phyloP scores from a whole-genome alignment of 2,888 invertebrate genomes.

The Entomobrya multifasciata region DNA sequence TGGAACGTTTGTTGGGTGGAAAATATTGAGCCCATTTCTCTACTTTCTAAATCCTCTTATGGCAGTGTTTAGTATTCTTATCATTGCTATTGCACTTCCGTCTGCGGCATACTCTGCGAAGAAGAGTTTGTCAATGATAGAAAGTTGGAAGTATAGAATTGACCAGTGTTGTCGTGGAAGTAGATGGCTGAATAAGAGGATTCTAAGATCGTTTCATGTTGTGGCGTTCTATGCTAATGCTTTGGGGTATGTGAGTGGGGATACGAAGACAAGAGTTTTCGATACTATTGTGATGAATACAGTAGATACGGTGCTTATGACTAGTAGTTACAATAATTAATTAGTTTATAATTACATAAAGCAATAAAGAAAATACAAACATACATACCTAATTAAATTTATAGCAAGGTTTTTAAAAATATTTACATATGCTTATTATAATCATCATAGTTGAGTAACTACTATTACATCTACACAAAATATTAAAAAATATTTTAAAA shows the following conservation, averaged over 20 bases:
- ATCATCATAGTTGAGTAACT: too few relatives aligned
- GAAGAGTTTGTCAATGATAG: not conserved
- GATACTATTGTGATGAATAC: not conserved
- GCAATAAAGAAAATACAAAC: too few relatives aligned
- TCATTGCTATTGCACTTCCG: not conserved
- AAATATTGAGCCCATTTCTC: not conserved
- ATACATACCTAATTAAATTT: too few relatives aligned
- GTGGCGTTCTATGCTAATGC: not conserved
- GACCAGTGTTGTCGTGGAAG: not conserved
- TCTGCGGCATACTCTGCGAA: not conserved
- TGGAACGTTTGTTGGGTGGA: not conserved
- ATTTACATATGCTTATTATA: too few relatives aligned
- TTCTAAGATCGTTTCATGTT: not conserved
- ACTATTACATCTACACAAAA: too few relatives aligned
- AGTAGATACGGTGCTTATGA: not conserved
- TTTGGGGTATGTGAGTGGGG: not conserved
- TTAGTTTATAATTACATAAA: too few relatives aligned
- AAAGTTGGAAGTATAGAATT: not conserved
- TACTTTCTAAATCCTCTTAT: not conserved
- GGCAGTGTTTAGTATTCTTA: not conserved
- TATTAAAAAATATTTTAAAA: too few relatives aligned
- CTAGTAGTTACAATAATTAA: too few relatives aligned
- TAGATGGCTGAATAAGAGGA: not conserved
- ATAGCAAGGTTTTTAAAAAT: too few relatives aligned
- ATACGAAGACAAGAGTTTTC: not conserved